These are phyloP conservation scores for Mesocentrotus franciscanus DNA, from an alignment of 53 echinoderm and acorn worm genomes.

Conservation along the genomic window DNA sequence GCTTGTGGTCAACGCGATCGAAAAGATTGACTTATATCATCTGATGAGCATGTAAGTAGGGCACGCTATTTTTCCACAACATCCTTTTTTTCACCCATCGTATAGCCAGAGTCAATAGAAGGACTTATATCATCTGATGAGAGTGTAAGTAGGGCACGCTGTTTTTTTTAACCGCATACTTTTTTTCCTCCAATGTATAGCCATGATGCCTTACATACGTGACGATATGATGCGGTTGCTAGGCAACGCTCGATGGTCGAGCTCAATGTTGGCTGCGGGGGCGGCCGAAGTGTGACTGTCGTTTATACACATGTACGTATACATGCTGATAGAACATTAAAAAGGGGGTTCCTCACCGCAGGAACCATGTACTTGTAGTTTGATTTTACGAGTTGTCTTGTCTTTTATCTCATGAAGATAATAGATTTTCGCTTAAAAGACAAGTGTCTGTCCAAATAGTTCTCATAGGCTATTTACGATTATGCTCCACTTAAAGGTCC, in stretches of 20 bases:
- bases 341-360: background rate
- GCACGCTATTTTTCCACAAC: background rate
- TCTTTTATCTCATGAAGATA: background rate
- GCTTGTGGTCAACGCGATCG: background rate
- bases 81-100: background rate
- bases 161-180: background rate
- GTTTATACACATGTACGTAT: background rate
- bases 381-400: conserved; percentile 8
- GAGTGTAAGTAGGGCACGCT: background rate
- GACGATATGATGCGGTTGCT: conserved; percentile 2
- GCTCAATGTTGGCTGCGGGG: background rate
- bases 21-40: background rate
- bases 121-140: background rate
- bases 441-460: background rate
- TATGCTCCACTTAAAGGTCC: no score
- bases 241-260: background rate
- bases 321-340: background rate
- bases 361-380: background rate
- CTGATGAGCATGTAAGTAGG: background rate
- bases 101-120: background rate
- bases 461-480: background rate
- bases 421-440: background rate
- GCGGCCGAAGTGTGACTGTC: background rate
- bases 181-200: background rate
- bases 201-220: background rate